Evolutionary conservation across 2,888 invertebrate species (phyloP), one percentile per base, ranked within the genome.

Genomic region (Lutraria lutraria): DNA sequence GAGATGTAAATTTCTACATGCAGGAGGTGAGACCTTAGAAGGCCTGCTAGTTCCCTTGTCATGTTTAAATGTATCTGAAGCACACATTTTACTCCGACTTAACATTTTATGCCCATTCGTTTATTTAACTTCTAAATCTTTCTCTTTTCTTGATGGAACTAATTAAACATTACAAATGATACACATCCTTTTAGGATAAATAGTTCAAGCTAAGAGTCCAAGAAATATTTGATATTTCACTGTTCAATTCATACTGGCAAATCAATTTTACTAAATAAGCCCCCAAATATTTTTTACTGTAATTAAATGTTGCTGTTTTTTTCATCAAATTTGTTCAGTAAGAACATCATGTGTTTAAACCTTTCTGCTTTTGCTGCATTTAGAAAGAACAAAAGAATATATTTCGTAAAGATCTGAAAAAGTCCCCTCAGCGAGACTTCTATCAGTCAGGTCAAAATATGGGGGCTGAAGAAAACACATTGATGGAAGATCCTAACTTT

Each of bases 21-120:
- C 91, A 85, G 72, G 92, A 92, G 92, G 92, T 92, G 92, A 92
- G 92, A 76, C 88, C 84, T 83, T 83, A 34, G 31, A 68, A 15
- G 19, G 10, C 6, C 81, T 72, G 81, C 86, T 86, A 72, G 72
- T 29, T 53, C 31, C 52, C 15, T 16, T 76, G 76, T 76, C 76
- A 76, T 76, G 31, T 31, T 6, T 56, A 19, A 56, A 43, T 43
- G 43, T 43, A 43, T 8, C 8, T 43, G 8, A 43, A 43, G 43
- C 43, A 43, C 43, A 43, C 43, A 43, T 43, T 43, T 43, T 43
- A 43, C 43, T 43, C 43, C 8, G 43, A 43, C 43, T 43, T 43
- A 43, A 43, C 43, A 4, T 43, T 43, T 43, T 43, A 43, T 43
- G 43, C 43, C 43, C 43, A 43, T 43, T 43, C 4, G 43, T 43